Percentiles rank a stretch among this genome's conserved stretches.
These are phyloP conservation scores for Zaprionus gabonicus DNA, from an alignment of 1,140 invertebrate species.

Conservation along the genomic window DNA sequence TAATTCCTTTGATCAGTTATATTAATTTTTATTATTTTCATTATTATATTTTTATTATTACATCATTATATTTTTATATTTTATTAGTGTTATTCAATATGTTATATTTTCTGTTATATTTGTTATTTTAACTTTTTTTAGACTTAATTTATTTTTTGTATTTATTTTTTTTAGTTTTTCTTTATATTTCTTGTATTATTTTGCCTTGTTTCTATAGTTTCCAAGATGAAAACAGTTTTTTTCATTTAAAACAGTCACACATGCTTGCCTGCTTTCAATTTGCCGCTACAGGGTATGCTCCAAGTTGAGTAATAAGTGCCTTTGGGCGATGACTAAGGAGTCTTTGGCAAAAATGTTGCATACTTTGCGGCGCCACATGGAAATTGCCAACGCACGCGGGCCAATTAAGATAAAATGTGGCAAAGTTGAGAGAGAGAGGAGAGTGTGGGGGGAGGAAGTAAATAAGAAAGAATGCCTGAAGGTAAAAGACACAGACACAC, in stretches of 20 bases:
- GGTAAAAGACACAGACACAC: not conserved
- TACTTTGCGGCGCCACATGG: conserved; percentile 43
- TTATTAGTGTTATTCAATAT: too few relatives aligned
- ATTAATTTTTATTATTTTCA: too few relatives aligned
- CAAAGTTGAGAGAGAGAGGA: conserved; percentile 10
- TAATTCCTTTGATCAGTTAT: not conserved
- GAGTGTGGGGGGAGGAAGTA: not conserved
- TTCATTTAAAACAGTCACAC: not conserved
- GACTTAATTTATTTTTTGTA: too few relatives aligned
- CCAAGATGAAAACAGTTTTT: too few relatives aligned
- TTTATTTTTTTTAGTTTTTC: too few relatives aligned
- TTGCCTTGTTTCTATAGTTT: too few relatives aligned
- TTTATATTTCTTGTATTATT: too few relatives aligned
- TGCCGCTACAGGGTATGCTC: conserved; percentile 1
- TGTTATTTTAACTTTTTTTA: too few relatives aligned
- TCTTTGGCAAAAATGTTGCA: conserved; percentile 26
- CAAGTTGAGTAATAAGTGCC: conserved; percentile 5
- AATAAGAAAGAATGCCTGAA: not conserved
- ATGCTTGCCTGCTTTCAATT: not conserved
- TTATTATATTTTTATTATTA: too few relatives aligned
- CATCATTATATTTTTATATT: too few relatives aligned
- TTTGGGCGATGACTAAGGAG: not conserved
- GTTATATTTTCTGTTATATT: too few relatives aligned
- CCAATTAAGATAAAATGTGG: conserved; percentile 73
- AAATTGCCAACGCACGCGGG: conserved; percentile 51